phyloP scores from a whole-genome alignment of 2,888 invertebrate species.

The Axea sp. region DNA sequence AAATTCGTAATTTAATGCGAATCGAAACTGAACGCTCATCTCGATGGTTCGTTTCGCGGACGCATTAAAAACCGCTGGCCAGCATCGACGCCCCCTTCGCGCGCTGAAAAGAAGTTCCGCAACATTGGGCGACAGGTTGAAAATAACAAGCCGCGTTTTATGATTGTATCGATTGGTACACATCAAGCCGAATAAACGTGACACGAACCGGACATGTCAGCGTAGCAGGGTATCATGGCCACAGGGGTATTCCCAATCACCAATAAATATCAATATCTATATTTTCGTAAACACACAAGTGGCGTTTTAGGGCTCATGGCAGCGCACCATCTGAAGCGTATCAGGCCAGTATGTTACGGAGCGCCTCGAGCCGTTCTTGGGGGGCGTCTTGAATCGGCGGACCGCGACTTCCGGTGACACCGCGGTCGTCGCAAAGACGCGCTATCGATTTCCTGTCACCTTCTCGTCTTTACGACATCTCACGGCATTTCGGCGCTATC shows the following conservation, averaged over 20 bases:
- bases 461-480: constrained; percentile 78
- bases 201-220: constrained; percentile 55
- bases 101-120: no score
- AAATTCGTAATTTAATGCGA: no score
- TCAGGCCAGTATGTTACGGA: constrained; percentile 48
- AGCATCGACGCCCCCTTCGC: no score
- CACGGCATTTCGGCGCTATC: constrained; percentile 76
- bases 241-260: constrained; percentile 52
- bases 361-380: not conserved
- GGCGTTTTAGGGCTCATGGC: constrained; percentile 43
- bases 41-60: no score
- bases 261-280: constrained; percentile 62
- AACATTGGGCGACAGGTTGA: no score
- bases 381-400: constrained; percentile 19
- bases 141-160: not conserved
- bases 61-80: no score
- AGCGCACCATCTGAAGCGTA: constrained; percentile 55
- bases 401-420: constrained; percentile 35
- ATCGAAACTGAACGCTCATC: no score
- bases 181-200: constrained; percentile 43
- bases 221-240: constrained; percentile 56
- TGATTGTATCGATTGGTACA: constrained; percentile 23
- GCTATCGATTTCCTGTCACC: constrained; percentile 78
- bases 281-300: constrained; percentile 51
- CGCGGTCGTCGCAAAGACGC: constrained; percentile 54